phyloP scores from a whole-genome alignment of 2,797 vertebrate species.

The Melanotaenia parkinsoni region DNA sequence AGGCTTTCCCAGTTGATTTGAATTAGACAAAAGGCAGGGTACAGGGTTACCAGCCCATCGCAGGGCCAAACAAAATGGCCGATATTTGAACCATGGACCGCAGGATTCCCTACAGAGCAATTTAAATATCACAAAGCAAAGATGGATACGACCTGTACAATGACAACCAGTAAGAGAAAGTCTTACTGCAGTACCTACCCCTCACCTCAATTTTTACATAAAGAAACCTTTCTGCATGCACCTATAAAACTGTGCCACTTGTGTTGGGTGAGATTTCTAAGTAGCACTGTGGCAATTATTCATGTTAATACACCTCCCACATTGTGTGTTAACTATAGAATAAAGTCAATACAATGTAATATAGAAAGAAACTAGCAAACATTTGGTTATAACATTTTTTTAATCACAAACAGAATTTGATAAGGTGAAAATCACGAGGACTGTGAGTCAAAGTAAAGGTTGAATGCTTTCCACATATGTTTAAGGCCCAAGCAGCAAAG shows the following conservation, averaged over 20 bases:
- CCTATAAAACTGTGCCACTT: constrained; percentile 2
- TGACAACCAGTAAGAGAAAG: background rate
- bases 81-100: too few relatives aligned
- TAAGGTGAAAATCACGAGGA: background rate
- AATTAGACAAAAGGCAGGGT: background rate
- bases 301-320: background rate
- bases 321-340: background rate
- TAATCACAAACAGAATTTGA: background rate
- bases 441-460: background rate
- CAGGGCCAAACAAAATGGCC: background rate
- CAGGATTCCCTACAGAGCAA: background rate
- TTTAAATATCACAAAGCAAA: background rate
- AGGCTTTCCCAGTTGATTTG: background rate
- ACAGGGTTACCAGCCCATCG: background rate
- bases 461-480: background rate
- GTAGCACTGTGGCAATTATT: background rate
- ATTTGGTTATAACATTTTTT: background rate
- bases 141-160: background rate
- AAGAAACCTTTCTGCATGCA: background rate
- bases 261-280: background rate
- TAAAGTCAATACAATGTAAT: background rate
- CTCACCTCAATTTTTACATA: background rate
- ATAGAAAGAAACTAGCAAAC: background rate
- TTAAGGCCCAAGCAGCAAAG: background rate
- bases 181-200: background rate